A percentile compares a stretch with the other conserved stretches of the same genome.
These are phyloP conservation scores for Tamandua tetradactyla DNA, from an alignment of 2,797 vertebrate species.

Conservation along the genomic window DNA sequence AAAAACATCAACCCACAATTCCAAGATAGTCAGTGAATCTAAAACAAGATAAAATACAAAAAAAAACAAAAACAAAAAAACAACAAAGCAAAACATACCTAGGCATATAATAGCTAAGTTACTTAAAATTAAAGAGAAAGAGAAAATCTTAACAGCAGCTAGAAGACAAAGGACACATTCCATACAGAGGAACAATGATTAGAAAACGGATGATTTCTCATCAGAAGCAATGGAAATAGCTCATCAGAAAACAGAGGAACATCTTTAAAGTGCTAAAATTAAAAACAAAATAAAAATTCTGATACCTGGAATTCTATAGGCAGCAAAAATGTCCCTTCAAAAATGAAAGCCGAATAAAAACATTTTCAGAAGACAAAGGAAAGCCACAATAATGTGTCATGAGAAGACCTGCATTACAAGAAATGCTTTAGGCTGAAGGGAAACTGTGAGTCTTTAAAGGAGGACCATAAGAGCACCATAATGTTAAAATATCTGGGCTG, in stretches of 20 bases:
- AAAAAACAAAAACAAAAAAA: neutral
- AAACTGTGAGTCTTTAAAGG: neutral
- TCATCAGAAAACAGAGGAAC: neutral
- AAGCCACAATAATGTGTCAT: neutral
- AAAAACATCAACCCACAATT: neutral
- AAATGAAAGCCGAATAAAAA: neutral
- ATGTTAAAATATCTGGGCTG: too few species aligned
- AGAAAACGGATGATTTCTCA: neutral
- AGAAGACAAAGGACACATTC: neutral
- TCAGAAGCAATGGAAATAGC: neutral
- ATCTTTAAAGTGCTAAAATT: neutral
- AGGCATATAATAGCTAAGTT: neutral
- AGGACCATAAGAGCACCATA: neutral
- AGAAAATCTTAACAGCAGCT: neutral
- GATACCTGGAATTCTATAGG: neutral
- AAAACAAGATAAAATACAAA: neutral
- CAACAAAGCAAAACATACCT: neutral
- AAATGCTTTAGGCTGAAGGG: constrained; percentile 3
- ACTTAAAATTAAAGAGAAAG: neutral
- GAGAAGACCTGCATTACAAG: neutral
- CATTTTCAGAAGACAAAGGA: neutral
- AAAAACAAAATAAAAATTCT: neutral
- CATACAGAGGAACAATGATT: neutral
- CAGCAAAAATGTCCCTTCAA: neutral
- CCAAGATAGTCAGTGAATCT: neutral